Conservation (phyloP, 2,113 vertebrate genomes). For the Platichthys stellatus region DNA sequence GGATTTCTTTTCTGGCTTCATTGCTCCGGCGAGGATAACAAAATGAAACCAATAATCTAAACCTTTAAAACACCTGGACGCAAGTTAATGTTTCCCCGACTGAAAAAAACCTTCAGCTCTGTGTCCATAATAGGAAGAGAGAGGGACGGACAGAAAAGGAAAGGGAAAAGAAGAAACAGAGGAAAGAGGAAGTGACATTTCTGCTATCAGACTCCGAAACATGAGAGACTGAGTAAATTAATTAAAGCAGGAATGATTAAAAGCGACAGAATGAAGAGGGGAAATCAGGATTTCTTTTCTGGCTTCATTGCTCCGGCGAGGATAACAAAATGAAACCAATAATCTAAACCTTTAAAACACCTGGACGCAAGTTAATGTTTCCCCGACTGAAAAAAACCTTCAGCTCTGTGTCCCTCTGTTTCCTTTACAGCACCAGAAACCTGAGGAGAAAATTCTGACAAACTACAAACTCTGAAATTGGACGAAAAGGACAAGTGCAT, state of each 20-base stretch:
- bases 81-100: neutral
- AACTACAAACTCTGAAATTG: neutral
- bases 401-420: neutral
- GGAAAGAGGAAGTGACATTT: conserved; percentile 8
- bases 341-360: conserved; percentile 23
- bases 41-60: conserved; percentile 10
- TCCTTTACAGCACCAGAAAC: neutral
- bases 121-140: neutral
- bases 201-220: conserved; percentile 36
- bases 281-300: conserved; percentile 51
- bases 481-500: conserved; percentile 14
- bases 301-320: conserved; percentile 39
- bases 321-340: conserved; percentile 18
- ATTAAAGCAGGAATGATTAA: conserved; percentile 65
- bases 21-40: conserved; percentile 35
- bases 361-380: neutral
- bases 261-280: conserved; percentile 50
- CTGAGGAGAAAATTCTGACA: conserved; percentile 20
- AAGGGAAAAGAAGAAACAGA: neutral
- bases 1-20: conserved; percentile 45
- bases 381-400: neutral
- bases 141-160: neutral
- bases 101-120: neutral
- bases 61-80: conserved; percentile 23
- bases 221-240: conserved; percentile 44